Base-by-base conservation (phyloP, 2,113 vertebrate species). In the Brienomyrus longianalis region DNA sequence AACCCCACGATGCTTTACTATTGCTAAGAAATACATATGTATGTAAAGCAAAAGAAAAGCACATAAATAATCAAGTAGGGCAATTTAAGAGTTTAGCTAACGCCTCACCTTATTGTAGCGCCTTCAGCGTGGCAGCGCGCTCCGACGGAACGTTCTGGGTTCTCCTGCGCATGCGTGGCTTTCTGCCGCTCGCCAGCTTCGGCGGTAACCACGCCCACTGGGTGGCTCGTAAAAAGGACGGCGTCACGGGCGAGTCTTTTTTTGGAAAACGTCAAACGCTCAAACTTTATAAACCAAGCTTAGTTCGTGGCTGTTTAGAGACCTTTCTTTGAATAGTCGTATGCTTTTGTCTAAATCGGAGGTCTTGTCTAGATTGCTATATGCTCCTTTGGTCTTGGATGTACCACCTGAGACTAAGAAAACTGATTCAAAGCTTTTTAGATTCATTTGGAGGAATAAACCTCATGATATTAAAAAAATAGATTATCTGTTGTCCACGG, bases 41-140 rank as follows among this genome's bases (percentile, higher is more conserved):
- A 8, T 43, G 5, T 0, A 3, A 39, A 17, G 13, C 31, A 80
- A 39, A 80, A 43, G 1, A 17, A 43, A 77, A 35, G 15, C 74
- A 13, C 2, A 39, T 6, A 43, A 80, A 80, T 43, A 80, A 39
- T 43, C 11, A 39, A 39, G 74, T 43, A 80, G 5, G 35, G 74
- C 74, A 17, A 80, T 43, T 80, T 39, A 17, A 17, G 15, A 19
- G 74, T 39, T 80, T 35, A 2, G 35, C 74, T 80, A 80, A 43
- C 62, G 62, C 62, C 62, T 70, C n/a, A 70, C 74, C 74, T 88
- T 80, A 9, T 88, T 88, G 47, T 27, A 35, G 66, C 59, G 83
- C 48, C n/a, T 27, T 45, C 48, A 39, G 66, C 88, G 62, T 77
- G 62, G 88, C 88, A 35, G 23, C 47, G n/a, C 66, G 70, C 66